A percentile compares a stretch with the other conserved stretches of the same genome.
Evolutionary conservation across 2,888 invertebrate genomes (phyloP).

Genomic region (Diabrotica balteata): DNA sequence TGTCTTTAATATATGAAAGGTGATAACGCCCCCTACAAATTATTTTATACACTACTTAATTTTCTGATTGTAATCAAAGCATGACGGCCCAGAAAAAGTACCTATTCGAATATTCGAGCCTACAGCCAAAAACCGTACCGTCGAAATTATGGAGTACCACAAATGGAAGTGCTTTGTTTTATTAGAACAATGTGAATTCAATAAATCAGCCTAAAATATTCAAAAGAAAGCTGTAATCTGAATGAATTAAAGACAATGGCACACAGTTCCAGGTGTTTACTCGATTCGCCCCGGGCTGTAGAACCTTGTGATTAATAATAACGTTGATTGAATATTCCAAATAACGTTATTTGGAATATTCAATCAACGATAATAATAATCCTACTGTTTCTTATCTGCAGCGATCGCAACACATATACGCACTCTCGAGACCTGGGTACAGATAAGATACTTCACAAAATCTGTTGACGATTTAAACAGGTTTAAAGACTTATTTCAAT

Average conservation of each 20-base stretch:
- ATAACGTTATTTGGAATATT: no score
- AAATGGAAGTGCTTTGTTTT: slow-evolving; percentile 30
- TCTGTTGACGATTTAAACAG: not conserved
- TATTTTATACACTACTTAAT: slow-evolving; percentile 10
- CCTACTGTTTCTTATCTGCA: slow-evolving; percentile 57
- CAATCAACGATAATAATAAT: no score
- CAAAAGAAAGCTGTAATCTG: slow-evolving; percentile 39
- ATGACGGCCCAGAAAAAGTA: not conserved
- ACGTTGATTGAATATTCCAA: no score
- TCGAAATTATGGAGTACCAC: slow-evolving; percentile 25
- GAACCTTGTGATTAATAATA: slow-evolving; percentile 56
- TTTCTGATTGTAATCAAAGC: slow-evolving; percentile 10
- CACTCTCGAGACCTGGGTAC: slow-evolving; percentile 21
- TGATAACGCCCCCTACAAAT: no score
- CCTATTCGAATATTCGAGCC: slow-evolving; percentile 10
- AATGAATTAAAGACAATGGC: slow-evolving; percentile 51
- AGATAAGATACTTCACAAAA: slow-evolving; percentile 15
- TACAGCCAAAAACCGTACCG: not conserved
- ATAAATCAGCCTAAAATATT: slow-evolving; percentile 39
- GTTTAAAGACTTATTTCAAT: no score
- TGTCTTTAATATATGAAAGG: no score
- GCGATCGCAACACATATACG: slow-evolving; percentile 41
- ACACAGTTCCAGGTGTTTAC: slow-evolving; percentile 54
- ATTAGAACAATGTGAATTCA: slow-evolving; percentile 38
- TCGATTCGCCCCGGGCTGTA: slow-evolving; percentile 44